phyloP scores from a whole-genome alignment of 2,888 invertebrate genomes.

The Athalia cordata region DNA sequence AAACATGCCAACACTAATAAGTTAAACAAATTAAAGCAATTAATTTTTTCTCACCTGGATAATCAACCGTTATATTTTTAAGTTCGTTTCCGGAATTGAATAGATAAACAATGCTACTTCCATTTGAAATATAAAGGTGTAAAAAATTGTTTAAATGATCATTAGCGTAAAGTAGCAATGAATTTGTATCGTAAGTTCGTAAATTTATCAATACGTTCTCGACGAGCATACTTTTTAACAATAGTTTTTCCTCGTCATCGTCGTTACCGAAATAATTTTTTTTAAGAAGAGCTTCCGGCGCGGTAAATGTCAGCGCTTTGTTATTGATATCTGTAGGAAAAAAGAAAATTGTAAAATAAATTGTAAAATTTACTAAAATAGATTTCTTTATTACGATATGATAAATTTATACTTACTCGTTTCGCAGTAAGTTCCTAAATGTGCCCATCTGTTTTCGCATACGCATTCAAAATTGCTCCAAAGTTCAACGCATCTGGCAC shows the following conservation, averaged over 20 bases:
- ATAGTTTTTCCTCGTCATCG: constrained; percentile 77
- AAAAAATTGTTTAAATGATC: constrained; percentile 96
- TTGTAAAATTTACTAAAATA: no score
- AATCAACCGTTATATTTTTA: constrained; percentile 85
- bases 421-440: constrained; percentile 92
- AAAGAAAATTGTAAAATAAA: constrained; percentile 24
- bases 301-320: constrained; percentile 91
- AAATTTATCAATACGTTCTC: constrained; percentile 91
- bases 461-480: constrained; percentile 96
- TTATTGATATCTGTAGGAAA: constrained; percentile 87
- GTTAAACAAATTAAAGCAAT: neutral
- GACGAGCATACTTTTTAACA: constrained; percentile 83
- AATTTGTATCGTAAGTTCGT: constrained; percentile 88
- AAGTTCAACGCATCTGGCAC: constrained; percentile 90
- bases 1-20: no score
- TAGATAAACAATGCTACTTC: constrained; percentile 87
- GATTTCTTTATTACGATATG: no score
- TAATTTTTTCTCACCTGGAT: constrained; percentile 73
- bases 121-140: constrained; percentile 88
- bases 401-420: constrained; percentile 83
- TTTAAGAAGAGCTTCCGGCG: constrained; percentile 85
- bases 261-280: constrained; percentile 83
- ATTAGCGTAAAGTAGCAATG: constrained; percentile 91
- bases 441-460: constrained; percentile 95
- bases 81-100: constrained; percentile 90